Evolutionary conservation across 35 echinoderm and acorn worm genomes (phyloP).

Genomic region (Diadema setosum): DNA sequence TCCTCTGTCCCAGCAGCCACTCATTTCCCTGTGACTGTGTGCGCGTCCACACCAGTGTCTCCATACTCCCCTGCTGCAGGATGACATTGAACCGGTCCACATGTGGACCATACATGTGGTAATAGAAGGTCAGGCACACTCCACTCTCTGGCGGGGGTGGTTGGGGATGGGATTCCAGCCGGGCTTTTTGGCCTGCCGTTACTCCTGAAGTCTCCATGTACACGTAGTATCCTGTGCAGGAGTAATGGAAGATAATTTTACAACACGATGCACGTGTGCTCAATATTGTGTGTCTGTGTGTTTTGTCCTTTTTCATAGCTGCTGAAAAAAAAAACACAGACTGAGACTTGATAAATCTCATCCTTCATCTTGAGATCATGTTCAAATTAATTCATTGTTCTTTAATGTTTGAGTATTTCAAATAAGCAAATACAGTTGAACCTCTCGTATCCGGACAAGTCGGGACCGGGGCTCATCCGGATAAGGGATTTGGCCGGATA

Average conservation of each 20-base stretch:
- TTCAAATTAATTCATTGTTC: too few species aligned
- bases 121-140: constrained; percentile 76
- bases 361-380: too few species aligned
- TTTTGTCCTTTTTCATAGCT: too few species aligned
- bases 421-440: too few species aligned
- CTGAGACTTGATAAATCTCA: too few species aligned
- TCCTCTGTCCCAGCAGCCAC: constrained; percentile 57
- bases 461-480: too few species aligned
- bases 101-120: constrained; percentile 84
- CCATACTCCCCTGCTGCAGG: constrained; percentile 13
- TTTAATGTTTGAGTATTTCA: too few species aligned
- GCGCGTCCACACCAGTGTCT: constrained; percentile 67
- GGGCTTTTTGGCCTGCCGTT: constrained; percentile 9
- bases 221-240: constrained; percentile 58
- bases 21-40: constrained; percentile 77
- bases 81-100: constrained; percentile 68
- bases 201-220: constrained; percentile 59
- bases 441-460: too few species aligned
- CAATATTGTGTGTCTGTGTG: too few species aligned
- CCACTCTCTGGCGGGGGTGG: neutral
- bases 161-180: constrained; percentile 19
- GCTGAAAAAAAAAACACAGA: too few species aligned
- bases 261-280: neutral
- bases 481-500: too few species aligned
- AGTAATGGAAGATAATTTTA: neutral